These are phyloP conservation scores for Phylloscopus whistleri DNA, from an alignment of 2,113 vertebrate genomes.

Conservation along the genomic window DNA sequence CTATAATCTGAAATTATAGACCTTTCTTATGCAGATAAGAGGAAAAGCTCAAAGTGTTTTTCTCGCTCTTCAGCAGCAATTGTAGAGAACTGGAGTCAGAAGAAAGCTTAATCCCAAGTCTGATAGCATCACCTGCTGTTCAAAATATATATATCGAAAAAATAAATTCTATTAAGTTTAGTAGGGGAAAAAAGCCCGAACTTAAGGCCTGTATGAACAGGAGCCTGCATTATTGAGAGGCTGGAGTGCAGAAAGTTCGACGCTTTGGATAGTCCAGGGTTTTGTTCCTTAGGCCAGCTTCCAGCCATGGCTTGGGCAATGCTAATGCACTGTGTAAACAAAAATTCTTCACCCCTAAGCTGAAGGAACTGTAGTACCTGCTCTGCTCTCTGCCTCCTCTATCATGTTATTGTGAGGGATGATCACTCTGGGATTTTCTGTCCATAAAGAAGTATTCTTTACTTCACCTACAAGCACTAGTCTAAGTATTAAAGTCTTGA, in stretches of 20 bases:
- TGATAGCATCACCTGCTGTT: slow-evolving; percentile 72
- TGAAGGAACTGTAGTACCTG: neutral
- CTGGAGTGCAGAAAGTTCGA: neutral
- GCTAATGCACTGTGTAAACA: neutral
- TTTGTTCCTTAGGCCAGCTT: neutral
- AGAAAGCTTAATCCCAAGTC: neutral
- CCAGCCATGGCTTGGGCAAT: neutral
- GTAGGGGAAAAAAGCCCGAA: rapidly evolving
- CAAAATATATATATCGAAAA: neutral
- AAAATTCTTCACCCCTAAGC: neutral
- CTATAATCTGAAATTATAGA: neutral
- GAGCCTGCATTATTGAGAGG: neutral
- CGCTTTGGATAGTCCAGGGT: neutral
- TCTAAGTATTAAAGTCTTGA: neutral
- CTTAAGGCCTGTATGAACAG: neutral
- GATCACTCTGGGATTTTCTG: neutral
- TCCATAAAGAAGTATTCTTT: neutral
- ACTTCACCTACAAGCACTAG: neutral
- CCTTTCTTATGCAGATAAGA: neutral
- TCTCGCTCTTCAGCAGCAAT: neutral
- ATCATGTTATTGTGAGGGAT: neutral
- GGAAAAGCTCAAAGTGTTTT: neutral
- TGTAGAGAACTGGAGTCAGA: no score
- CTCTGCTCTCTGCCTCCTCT: neutral
- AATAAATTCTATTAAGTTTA: neutral